Evolutionary conservation across 2,113 vertebrate genomes (phyloP).

Genomic region (Rostratula benghalensis): DNA sequence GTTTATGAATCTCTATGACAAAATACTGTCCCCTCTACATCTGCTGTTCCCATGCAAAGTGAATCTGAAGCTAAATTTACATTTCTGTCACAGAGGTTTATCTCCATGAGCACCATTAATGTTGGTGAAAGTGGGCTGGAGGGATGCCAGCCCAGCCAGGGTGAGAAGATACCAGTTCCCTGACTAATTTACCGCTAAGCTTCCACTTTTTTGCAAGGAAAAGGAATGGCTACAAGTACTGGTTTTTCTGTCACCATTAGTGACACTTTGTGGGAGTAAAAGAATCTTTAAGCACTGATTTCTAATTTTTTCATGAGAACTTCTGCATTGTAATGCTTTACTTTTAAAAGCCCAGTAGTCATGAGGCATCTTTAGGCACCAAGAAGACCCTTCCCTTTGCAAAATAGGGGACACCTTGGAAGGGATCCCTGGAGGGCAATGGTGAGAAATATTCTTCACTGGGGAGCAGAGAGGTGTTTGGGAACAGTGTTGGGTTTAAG

Average conservation of each 20-base stretch:
- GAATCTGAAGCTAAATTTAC: not conserved
- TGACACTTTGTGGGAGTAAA: not conserved
- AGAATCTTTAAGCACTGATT: not conserved
- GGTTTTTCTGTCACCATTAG: not conserved
- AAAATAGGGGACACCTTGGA: accelerated
- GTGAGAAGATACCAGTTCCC: not conserved
- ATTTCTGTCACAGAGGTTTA: not conserved
- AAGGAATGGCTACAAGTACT: not conserved
- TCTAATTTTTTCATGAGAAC: not conserved
- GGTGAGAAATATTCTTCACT: accelerated
- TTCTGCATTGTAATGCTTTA: not conserved
- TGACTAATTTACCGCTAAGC: not conserved
- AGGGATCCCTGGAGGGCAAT: not conserved
- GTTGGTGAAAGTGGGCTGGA: not conserved
- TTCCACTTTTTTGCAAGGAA: not conserved
- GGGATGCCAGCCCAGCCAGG: not conserved
- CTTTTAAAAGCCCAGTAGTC: not conserved
- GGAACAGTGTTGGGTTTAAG: not conserved
- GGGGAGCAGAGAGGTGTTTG: not conserved
- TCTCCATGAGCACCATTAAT: not conserved
- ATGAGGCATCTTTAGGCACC: not conserved
- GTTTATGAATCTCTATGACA: not conserved
- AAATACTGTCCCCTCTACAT: not conserved
- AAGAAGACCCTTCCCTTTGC: not conserved
- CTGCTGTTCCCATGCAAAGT: not conserved